These are phyloP conservation scores for Drosophila yakuba DNA, from an alignment of 1,140 invertebrate genomes.

Conservation along the genomic window DNA sequence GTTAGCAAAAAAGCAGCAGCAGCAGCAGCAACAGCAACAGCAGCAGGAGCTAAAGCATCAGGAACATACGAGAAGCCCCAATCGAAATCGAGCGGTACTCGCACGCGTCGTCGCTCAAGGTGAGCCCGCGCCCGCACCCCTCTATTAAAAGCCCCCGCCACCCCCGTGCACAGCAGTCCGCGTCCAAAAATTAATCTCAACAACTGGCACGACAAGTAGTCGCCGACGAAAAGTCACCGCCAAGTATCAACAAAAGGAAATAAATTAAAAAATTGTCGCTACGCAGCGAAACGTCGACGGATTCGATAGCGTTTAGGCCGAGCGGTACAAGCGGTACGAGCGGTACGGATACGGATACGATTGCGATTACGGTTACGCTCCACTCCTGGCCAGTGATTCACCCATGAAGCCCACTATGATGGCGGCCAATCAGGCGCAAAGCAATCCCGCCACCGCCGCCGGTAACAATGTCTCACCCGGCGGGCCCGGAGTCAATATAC, in stretches of 20 bases:
- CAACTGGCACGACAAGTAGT: slow-evolving; percentile 37
- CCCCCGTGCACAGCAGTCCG: not conserved
- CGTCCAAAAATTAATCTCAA: slow-evolving; percentile 44
- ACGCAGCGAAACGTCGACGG: slow-evolving; percentile 39
- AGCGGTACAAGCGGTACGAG: slow-evolving; percentile 5
- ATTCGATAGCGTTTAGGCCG: slow-evolving; percentile 20
- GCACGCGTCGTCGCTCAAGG: slow-evolving; percentile 62
- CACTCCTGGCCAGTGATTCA: not conserved
- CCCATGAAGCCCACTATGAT: slow-evolving; percentile 82
- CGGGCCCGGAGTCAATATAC: slow-evolving; percentile 67
- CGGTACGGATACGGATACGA: slow-evolving; percentile 14
- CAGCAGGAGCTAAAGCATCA: not conserved
- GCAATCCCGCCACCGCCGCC: slow-evolving; percentile 21
- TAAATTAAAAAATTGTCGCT: slow-evolving; percentile 59
- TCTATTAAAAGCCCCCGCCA: not conserved
- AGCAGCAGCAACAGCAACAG: slow-evolving; percentile 11
- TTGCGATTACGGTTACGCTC: not conserved
- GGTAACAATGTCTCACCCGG: slow-evolving; percentile 24
- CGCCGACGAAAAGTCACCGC: slow-evolving; percentile 33
- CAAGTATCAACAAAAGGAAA: slow-evolving; percentile 42
- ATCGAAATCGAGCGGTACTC: slow-evolving; percentile 28
- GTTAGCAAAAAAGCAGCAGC: not conserved
- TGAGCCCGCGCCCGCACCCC: slow-evolving; percentile 39
- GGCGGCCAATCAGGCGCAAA: slow-evolving; percentile 58
- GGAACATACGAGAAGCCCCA: slow-evolving; percentile 51